Evolutionary conservation across 2,113 vertebrate species (phyloP).

Genomic region (Sylvicapra grimmia): DNA sequence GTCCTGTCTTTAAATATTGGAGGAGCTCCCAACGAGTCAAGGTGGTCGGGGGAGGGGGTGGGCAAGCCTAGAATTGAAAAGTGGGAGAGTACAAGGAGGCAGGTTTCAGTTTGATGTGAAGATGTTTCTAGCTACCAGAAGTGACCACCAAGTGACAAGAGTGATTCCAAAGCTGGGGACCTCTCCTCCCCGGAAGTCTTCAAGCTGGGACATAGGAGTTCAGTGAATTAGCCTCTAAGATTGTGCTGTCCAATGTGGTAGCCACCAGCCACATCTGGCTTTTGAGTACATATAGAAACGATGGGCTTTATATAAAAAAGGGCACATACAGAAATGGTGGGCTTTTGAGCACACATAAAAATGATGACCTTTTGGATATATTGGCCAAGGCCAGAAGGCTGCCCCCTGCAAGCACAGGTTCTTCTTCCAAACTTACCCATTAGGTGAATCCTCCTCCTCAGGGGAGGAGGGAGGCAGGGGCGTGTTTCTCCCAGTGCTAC

Average conservation of each 20-base stretch:
- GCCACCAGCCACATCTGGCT: background rate
- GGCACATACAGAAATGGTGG: background rate
- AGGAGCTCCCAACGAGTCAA: background rate
- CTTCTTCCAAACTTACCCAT: background rate
- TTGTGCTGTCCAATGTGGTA: rapidly evolving
- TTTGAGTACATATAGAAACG: background rate
- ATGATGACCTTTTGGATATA: background rate
- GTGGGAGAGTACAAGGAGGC: background rate
- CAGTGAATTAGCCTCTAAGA: background rate
- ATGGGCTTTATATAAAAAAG: background rate
- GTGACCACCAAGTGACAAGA: background rate
- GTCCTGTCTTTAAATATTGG: background rate
- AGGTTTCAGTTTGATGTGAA: background rate
- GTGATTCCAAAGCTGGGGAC: background rate
- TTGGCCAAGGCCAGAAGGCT: too few relatives aligned
- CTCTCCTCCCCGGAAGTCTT: background rate
- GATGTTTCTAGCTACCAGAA: background rate
- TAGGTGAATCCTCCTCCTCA: too few relatives aligned
- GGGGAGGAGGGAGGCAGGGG: background rate
- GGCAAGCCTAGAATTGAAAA: background rate
- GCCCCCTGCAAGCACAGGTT: background rate
- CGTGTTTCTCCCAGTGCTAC: background rate
- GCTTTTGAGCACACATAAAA: background rate
- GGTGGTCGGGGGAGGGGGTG: background rate
- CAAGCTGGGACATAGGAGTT: background rate